Conservation (phyloP, 2,888 invertebrate species). For the Xestia c-nigrum region DNA sequence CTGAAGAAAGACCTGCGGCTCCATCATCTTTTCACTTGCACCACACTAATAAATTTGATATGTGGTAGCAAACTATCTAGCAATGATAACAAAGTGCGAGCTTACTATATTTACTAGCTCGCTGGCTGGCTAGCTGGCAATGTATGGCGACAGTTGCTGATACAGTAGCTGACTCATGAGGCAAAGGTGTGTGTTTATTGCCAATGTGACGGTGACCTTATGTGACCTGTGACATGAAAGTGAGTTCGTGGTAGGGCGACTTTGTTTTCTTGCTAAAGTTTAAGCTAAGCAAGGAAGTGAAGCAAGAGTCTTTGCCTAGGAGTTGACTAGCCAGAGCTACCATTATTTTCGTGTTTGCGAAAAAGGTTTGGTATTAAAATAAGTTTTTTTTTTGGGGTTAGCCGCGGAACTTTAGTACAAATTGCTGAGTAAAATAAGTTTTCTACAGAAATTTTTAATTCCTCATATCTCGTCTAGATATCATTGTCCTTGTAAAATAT, state of each 20-base stretch:
- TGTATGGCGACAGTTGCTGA: conserved; percentile 65
- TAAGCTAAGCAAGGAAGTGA: neutral
- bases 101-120: conserved; percentile 64
- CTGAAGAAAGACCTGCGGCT: neutral
- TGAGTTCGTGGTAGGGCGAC: conserved; percentile 2
- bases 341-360: neutral
- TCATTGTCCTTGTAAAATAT: too few relatives aligned
- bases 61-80: conserved; percentile 67
- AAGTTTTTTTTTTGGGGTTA: too few relatives aligned
- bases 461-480: too few relatives aligned
- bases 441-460: too few relatives aligned
- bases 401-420: too few relatives aligned
- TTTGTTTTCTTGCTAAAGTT: neutral
- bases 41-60: conserved; percentile 62
- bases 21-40: neutral
- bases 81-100: conserved; percentile 64
- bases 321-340: neutral
- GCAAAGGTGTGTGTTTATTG: conserved; percentile 17
- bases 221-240: conserved; percentile 49
- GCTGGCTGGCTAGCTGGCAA: conserved; percentile 44
- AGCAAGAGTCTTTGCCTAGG: neutral
- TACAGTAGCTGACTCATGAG: conserved; percentile 69
- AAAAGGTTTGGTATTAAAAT: neutral
- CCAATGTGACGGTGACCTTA: conserved; percentile 25
- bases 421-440: too few relatives aligned